Evolutionary conservation across 2,113 vertebrate genomes (phyloP), one percentile per base, ranked within the genome.

Genomic region (Crotalus horridus): DNA sequence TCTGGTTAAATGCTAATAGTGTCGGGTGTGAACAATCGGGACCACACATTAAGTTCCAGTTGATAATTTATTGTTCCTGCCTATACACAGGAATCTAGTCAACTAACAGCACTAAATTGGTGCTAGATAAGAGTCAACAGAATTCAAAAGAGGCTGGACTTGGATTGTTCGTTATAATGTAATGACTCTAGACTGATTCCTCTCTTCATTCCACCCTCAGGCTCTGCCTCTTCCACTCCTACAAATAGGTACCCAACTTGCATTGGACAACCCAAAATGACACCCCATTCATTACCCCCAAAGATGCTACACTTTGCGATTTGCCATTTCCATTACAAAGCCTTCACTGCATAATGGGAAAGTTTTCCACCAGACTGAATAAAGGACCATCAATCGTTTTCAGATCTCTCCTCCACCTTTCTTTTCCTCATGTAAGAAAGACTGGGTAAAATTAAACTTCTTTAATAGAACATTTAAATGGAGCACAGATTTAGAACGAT

Each of bases 381-480:
- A 43, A 55, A 56, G 53, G 59, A 17, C 11, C 46, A 29, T n/a
- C 21, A 23, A 29, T 39, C 24, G 1, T 87, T 64, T 53, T 56
- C 43, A 55, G 5, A 64, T 88, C 51, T 48, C 43, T 21, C 2
- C 20, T 23, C 6, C 1, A 4, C 6, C 8, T 8, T 10, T 20
- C 51, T 33, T 59, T n/a, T 53, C 54, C 43, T 58, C 43, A 93
- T 2, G 4, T 13, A 10, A 48, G 91, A 93, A 48, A 48, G 93
- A 91, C 17, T 93, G 91, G 81, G 88, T 90, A 64, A 89, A 61
- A 89, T 74, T 94, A 89, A 95, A 94, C 96, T 94, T 91, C 51
- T 56, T 92, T 90, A 69, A 93, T 94, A 94, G 93, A 94, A 91
- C 90, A 93, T 95, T 92, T 90, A 93, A 96, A 95, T 1, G 93